phyloP scores from a whole-genome alignment of 2,888 invertebrate species.

The Villa cingulata region DNA sequence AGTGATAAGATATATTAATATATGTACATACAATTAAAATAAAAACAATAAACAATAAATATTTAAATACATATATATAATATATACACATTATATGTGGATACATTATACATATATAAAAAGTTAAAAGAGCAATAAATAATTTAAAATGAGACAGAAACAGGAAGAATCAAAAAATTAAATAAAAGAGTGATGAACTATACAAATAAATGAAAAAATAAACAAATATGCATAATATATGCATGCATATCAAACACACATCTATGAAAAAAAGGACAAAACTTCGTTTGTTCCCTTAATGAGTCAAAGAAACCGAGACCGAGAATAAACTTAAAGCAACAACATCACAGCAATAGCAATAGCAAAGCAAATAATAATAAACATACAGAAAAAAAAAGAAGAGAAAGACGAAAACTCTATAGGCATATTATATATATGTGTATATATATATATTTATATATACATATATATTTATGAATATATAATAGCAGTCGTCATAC shows the following conservation, averaged over 20 bases:
- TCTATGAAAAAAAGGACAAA: neutral
- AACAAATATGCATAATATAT: no score
- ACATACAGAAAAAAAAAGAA: constrained; percentile 1
- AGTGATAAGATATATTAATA: no score
- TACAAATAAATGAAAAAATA: neutral
- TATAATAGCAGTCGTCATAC: no score
- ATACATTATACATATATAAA: no score
- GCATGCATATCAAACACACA: no score
- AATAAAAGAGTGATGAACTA: neutral
- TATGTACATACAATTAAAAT: no score
- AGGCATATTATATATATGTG: no score
- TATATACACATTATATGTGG: no score
- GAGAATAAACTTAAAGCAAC: no score
- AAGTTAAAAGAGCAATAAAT: no score
- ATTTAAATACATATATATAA: no score
- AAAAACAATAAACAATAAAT: no score
- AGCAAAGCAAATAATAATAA: neutral
- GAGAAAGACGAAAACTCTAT: neutral
- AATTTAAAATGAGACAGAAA: neutral
- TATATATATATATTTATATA: neutral
- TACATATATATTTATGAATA: neutral
- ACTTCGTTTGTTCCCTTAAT: neutral
- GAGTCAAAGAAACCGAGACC: neutral
- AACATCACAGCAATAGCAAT: neutral
- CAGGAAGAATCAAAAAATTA: neutral